phyloP scores from a whole-genome alignment of 1,140 invertebrate species.

The Steinernema feltiae region DNA sequence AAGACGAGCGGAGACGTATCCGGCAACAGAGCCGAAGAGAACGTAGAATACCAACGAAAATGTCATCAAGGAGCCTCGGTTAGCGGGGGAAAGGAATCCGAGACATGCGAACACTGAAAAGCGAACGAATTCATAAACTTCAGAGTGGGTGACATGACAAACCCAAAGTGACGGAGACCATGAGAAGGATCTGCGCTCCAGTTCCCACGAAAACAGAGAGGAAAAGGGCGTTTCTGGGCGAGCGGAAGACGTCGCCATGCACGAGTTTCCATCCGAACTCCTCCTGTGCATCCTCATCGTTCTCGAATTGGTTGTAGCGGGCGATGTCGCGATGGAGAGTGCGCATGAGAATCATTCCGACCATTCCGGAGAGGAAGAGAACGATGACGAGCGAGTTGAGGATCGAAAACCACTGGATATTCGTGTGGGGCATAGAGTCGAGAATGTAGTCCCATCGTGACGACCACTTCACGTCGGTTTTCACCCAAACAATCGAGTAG shows the following conservation, averaged over 20 bases:
- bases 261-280: conserved; percentile 99
- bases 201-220: conserved; percentile 87
- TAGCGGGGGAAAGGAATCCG: conserved; percentile 93
- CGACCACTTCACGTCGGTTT: conserved; percentile 90
- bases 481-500: conserved; percentile 76
- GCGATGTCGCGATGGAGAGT: conserved; percentile 98
- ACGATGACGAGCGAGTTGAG: conserved; percentile 66
- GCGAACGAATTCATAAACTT: conserved; percentile 19
- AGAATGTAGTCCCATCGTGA: conserved; percentile 98
- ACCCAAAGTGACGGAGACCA: conserved; percentile 65
- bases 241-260: conserved; percentile 86
- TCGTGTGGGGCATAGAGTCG: conserved; percentile 93
- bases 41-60: conserved; percentile 81
- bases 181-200: conserved; percentile 78
- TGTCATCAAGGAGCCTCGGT: conserved; percentile 94
- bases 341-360: conserved; percentile 90
- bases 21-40: conserved; percentile 84
- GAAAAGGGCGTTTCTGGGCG: conserved; percentile 91
- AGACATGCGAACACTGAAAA: conserved; percentile 83
- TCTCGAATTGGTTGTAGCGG: conserved; percentile 82
- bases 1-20: conserved; percentile 86
- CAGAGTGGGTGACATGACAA: conserved; percentile 31
- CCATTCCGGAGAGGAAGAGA: conserved; percentile 83
- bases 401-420: conserved; percentile 69
- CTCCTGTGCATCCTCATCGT: conserved; percentile 86